Evolutionary conservation across 2,113 vertebrate species (phyloP), one percentile per base, ranked within the genome.

Genomic region (Chloroceryle aenea): DNA sequence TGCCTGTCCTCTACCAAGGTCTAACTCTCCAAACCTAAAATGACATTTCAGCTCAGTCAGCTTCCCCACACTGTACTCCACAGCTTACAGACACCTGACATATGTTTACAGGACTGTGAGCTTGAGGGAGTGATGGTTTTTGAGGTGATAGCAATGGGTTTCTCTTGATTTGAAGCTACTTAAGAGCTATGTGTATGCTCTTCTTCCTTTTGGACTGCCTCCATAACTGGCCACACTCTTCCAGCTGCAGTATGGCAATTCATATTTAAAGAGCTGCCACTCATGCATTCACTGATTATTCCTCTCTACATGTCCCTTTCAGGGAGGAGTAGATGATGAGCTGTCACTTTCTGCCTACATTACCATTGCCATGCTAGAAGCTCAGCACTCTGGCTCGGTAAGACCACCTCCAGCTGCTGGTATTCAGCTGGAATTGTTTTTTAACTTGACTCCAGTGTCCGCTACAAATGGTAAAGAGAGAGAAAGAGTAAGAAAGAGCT

Each of bases 361-460:
- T 67, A 97, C 95, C 29, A 83, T 95, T 71, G 95, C 95, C 32
- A 80, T 98, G 61, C 67, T 98, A 42, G 97, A 98, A 94, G 96
- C 95, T 63, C 93, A 77, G 17, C 92, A 98, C 55, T 69, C 95
- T 5, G 12, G 20, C 55, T 88, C 4, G 71, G 97, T 98, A 96
- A 59, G 93, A 50, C 82, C 13, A 40, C 12, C 14, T 83, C 45
- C 53, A 20, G 6, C 27, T 40, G 10, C 43, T 25, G 43, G 2
- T 74, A 20, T 64, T 38, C 62, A 68, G 2, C 7, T 87, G 32
- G 7, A 86, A n/a, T 38, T 71, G n/a, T 8, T 1, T 78, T 22
- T n/a, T 81, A 22, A 21, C 30, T 45, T 80, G n/a, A 17, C 13
- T 76, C 42, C 27, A 45, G 67, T 2, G 3, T 30, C 75, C 83